A percentile compares a stretch with the other conserved stretches of the same genome.
phyloP scores from a whole-genome alignment of 2,113 vertebrate species.

The Tor tambroides region DNA sequence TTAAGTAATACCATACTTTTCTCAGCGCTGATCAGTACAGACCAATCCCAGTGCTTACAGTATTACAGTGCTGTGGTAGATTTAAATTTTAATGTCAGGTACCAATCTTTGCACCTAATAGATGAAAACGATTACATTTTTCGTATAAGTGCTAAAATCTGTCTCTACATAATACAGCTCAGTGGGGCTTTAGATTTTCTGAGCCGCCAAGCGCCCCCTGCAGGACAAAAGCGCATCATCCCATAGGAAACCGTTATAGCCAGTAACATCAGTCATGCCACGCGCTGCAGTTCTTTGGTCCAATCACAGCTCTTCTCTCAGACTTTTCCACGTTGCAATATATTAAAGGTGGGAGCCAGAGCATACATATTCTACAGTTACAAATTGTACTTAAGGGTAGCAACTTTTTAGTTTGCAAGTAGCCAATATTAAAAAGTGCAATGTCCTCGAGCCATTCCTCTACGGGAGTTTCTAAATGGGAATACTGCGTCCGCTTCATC shows the following conservation, averaged over 20 bases:
- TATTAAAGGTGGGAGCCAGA: neutral
- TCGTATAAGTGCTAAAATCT: neutral
- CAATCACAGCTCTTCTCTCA: conserved; percentile 40
- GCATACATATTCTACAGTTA: neutral
- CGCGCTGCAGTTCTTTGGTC: neutral
- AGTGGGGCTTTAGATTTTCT: neutral
- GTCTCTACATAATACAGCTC: too few relatives aligned
- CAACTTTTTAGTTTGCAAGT: neutral
- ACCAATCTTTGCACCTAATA: too few relatives aligned
- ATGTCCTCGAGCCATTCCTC: neutral
- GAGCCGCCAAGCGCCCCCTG: neutral
- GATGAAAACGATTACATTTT: neutral
- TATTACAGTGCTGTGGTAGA: too few relatives aligned
- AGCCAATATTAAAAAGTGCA: too few relatives aligned
- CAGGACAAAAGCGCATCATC: neutral
- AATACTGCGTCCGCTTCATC: conserved; percentile 64
- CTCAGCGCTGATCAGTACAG: too few relatives aligned
- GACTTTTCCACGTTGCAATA: conserved; percentile 44
- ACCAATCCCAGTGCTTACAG: too few relatives aligned
- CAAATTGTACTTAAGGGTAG: too few relatives aligned
- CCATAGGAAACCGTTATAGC: neutral
- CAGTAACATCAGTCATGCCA: neutral
- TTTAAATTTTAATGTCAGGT: too few relatives aligned
- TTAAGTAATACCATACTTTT: too few relatives aligned
- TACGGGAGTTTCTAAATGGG: conserved; percentile 70